Conservation (phyloP, 2,797 vertebrate genomes). For the Buceros bicornis region DNA sequence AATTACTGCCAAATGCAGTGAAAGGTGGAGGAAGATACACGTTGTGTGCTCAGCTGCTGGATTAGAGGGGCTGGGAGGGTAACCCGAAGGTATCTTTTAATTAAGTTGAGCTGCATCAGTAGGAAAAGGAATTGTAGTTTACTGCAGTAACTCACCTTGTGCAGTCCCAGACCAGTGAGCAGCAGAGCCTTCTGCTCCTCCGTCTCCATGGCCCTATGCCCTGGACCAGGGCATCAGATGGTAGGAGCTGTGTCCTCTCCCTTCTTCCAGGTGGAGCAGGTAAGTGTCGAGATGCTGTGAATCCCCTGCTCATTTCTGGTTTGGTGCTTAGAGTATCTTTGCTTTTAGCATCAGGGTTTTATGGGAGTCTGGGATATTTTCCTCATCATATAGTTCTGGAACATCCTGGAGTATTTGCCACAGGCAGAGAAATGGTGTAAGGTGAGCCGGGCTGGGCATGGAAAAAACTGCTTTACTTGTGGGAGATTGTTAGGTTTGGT, state of each 20-base stretch:
- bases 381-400: neutral
- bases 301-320: neutral
- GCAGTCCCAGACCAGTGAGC: neutral
- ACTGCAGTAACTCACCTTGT: neutral
- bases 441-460: neutral
- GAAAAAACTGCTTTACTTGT: neutral
- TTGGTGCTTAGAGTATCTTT: neutral
- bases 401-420: neutral
- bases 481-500: neutral
- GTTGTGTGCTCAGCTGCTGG: neutral
- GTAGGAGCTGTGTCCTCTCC: neutral
- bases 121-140: neutral
- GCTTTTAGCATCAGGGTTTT: neutral
- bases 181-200: neutral
- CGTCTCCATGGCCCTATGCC: accelerated
- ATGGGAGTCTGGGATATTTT: neutral
- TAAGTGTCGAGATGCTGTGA: neutral
- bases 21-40: accelerated
- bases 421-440: neutral
- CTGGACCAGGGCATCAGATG: neutral
- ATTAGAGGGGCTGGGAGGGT: neutral
- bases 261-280: neutral
- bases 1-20: neutral
- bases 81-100: neutral
- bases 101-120: neutral